Conservation (phyloP, 2,888 invertebrate species). For the Mesorhabditis spiculigera region DNA sequence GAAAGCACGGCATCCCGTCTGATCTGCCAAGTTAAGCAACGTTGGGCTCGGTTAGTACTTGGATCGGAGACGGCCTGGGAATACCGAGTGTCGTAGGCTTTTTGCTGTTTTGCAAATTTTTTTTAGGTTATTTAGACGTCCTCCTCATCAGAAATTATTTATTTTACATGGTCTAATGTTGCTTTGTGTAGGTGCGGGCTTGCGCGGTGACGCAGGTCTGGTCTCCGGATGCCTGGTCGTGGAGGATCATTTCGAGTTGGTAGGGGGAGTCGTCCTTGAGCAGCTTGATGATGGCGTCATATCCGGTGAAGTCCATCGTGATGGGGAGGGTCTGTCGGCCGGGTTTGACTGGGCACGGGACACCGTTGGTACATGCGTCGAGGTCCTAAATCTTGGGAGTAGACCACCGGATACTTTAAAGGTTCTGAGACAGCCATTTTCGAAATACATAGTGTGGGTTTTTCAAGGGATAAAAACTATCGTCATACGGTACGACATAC, state of each 20-base stretch:
- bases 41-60: too few species aligned
- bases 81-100: too few species aligned
- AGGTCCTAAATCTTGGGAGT: constrained; percentile 12
- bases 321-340: constrained; percentile 27
- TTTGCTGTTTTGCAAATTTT: too few species aligned
- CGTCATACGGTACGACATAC: neutral
- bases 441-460: neutral
- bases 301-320: constrained; percentile 26
- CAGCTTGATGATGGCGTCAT: constrained; percentile 23
- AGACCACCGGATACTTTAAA: neutral
- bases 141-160: too few species aligned
- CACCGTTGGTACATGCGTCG: constrained; percentile 30
- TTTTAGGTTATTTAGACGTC: too few species aligned
- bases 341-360: constrained; percentile 28
- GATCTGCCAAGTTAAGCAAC: too few species aligned
- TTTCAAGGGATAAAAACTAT: constrained; percentile 8
- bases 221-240: constrained; percentile 23
- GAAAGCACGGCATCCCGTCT: too few species aligned
- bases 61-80: too few species aligned
- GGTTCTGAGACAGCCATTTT: neutral
- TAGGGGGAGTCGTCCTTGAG: constrained; percentile 36
- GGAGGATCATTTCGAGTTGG: constrained; percentile 25
- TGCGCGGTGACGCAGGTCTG: constrained; percentile 22
- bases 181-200: neutral
- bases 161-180: neutral